Evolutionary conservation across 2,113 vertebrate genomes (phyloP).

Genomic region (Ictalurus punctatus): DNA sequence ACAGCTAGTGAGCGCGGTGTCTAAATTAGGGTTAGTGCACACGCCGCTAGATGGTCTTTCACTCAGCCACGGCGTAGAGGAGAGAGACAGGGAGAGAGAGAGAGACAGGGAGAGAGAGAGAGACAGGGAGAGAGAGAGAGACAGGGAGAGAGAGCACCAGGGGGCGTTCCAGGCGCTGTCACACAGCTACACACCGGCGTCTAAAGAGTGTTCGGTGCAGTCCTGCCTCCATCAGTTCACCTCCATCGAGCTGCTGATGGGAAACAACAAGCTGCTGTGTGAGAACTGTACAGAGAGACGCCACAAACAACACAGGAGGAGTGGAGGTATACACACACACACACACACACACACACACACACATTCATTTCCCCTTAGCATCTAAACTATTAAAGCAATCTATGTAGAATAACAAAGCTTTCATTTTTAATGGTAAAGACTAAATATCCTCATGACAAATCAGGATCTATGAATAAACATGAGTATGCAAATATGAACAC

Average conservation of each 20-base stretch:
- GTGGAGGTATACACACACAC: slow-evolving; percentile 75
- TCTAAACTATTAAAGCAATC: not conserved
- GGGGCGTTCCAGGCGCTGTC: slow-evolving; percentile 92
- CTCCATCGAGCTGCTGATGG: slow-evolving; percentile 93
- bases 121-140: slow-evolving; percentile 54
- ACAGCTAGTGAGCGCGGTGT: slow-evolving; percentile 74
- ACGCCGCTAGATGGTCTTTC: slow-evolving; percentile 62
- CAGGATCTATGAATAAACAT: not conserved
- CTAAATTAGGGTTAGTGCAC: slow-evolving; percentile 77
- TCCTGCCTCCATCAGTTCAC: slow-evolving; percentile 97
- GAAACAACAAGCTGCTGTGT: slow-evolving; percentile 96
- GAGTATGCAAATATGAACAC: too few species aligned
- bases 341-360: not conserved
- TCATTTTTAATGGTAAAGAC: not conserved
- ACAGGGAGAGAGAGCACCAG: slow-evolving; percentile 61
- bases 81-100: slow-evolving; percentile 58
- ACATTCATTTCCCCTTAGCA: not conserved
- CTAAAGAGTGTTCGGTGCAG: slow-evolving; percentile 97
- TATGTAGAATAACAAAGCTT: not conserved
- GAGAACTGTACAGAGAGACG: slow-evolving; percentile 88
- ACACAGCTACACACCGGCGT: slow-evolving; percentile 87
- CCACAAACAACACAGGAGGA: slow-evolving; percentile 78
- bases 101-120: slow-evolving; percentile 52
- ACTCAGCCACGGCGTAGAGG: slow-evolving; percentile 61
- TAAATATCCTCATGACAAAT: not conserved